phyloP scores from a whole-genome alignment of 1,140 invertebrate genomes.

The Macrobrachium rosenbergii region DNA sequence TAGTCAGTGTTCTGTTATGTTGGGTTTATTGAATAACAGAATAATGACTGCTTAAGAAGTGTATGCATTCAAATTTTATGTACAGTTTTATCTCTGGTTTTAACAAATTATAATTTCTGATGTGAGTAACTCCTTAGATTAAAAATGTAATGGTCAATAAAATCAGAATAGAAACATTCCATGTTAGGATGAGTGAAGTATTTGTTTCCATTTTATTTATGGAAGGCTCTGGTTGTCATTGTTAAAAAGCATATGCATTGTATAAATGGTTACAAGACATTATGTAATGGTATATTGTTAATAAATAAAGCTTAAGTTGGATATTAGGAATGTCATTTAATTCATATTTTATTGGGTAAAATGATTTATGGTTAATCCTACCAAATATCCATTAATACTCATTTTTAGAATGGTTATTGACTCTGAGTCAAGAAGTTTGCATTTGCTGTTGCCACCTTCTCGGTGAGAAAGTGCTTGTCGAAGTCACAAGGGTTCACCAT shows the following conservation, averaged over 20 bases:
- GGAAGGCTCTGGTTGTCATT: slow-evolving; percentile 58
- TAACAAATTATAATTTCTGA: not conserved
- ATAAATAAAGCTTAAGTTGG: slow-evolving; percentile 48
- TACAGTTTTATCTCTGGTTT: too few species aligned
- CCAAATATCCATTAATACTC: too few species aligned
- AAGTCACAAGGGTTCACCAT: too few species aligned
- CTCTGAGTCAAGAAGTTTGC: too few species aligned
- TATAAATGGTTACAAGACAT: slow-evolving; percentile 52
- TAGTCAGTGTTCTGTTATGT: slow-evolving; percentile 15
- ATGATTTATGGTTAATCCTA: not conserved
- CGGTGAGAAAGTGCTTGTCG: too few species aligned
- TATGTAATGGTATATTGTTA: slow-evolving; percentile 62
- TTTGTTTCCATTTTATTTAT: slow-evolving; percentile 44
- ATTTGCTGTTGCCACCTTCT: too few species aligned
- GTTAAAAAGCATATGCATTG: slow-evolving; percentile 53
- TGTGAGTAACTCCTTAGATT: not conserved
- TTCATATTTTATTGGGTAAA: not conserved
- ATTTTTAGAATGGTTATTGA: too few species aligned
- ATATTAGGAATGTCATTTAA: not conserved
- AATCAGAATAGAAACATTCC: slow-evolving; percentile 33
- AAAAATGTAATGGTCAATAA: slow-evolving; percentile 7
- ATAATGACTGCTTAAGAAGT: too few species aligned
- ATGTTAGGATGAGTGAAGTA: slow-evolving; percentile 10
- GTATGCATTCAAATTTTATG: too few species aligned
- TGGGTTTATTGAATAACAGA: too few species aligned